Evolutionary conservation across 1,140 invertebrate genomes (phyloP).

Genomic region (Wiebesia pumilae): DNA sequence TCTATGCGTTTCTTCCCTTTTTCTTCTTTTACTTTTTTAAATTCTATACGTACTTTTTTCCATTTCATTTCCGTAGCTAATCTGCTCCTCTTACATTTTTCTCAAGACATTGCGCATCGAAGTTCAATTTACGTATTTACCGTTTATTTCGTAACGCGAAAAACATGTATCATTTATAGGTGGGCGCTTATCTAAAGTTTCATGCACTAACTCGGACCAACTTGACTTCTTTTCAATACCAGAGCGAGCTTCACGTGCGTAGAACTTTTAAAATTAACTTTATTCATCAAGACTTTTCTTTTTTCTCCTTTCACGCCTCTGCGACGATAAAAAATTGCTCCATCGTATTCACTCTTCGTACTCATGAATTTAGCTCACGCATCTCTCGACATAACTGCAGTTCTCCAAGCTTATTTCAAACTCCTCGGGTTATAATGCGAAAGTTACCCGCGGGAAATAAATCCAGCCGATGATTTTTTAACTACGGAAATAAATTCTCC

Average conservation of each 20-base stretch:
- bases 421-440: conserved; percentile 21
- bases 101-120: background rate
- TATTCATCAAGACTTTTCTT: background rate
- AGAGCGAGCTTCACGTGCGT: background rate
- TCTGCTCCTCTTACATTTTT: conserved; percentile 34
- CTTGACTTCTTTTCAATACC: background rate
- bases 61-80: conserved; percentile 40
- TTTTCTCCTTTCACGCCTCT: background rate
- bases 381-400: background rate
- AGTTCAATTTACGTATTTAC: background rate
- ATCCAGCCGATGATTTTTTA: conserved; percentile 49
- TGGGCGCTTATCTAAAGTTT: background rate
- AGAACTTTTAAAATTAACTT: background rate
- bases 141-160: background rate
- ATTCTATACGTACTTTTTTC: conserved; percentile 56
- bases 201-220: too few species aligned
- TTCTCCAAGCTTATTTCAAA: conserved; percentile 31
- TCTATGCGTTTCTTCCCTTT: conserved; percentile 37
- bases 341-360: background rate
- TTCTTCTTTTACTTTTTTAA: conserved; percentile 17
- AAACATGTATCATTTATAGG: background rate
- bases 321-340: conserved; percentile 24
- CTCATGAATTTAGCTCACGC: background rate
- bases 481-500: conserved; percentile 43
- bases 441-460: conserved; percentile 40